Evolutionary conservation across 2,797 vertebrate genomes (phyloP).

Genomic region (Acestrorhynchus altus): DNA sequence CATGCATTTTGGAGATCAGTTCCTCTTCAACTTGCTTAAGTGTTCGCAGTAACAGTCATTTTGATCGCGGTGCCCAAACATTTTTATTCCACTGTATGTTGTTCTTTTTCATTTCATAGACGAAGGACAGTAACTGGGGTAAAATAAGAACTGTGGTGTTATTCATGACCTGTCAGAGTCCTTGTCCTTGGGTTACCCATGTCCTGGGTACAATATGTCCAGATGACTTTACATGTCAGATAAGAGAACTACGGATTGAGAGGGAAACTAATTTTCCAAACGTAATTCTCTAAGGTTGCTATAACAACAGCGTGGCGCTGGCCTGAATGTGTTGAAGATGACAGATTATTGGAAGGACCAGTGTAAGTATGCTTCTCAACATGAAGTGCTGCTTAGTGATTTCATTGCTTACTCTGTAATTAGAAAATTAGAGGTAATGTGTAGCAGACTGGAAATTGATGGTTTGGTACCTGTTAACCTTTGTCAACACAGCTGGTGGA

Average conservation of each 20-base stretch:
- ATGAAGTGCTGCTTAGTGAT: conserved; percentile 30
- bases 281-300: conserved; percentile 54
- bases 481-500: conserved; percentile 4
- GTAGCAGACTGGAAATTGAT: conserved; percentile 19
- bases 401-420: conserved; percentile 41
- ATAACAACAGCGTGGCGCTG: conserved; percentile 58
- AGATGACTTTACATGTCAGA: conserved; percentile 41
- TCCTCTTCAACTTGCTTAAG: too few relatives aligned
- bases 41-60: too few relatives aligned
- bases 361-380: conserved; percentile 9
- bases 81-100: too few relatives aligned
- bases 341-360: conserved; percentile 22
- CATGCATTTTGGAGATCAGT: too few relatives aligned
- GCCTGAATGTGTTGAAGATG: conserved; percentile 25
- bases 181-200: neutral
- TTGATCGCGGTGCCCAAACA: too few relatives aligned
- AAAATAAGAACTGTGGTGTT: neutral
- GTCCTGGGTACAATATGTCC: conserved; percentile 8
- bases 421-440: conserved; percentile 36
- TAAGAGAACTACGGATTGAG: conserved; percentile 35
- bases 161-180: neutral
- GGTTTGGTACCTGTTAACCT: conserved; percentile 33
- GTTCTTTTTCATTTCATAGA: neutral
- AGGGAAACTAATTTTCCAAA: conserved; percentile 51
- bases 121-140: neutral